Conservation (phyloP, 2,888 invertebrate species). For the Gymnoscelis rufifasciata region DNA sequence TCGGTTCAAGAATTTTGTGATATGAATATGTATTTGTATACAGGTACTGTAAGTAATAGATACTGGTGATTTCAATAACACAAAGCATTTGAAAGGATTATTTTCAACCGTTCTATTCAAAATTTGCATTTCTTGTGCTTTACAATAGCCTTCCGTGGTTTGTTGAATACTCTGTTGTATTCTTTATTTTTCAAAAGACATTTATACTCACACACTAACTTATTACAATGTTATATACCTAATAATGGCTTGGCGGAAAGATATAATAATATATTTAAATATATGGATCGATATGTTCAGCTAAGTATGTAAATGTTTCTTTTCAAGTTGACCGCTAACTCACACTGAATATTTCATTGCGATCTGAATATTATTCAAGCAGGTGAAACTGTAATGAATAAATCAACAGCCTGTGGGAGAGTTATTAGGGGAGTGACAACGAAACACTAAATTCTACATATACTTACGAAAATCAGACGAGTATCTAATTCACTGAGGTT, state of each 20-base stretch:
- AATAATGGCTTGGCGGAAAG: too few species aligned
- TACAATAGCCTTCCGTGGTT: constrained; percentile 31
- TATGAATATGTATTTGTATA: constrained; percentile 68
- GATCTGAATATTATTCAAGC: constrained; percentile 60
- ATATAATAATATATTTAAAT: constrained; percentile 41
- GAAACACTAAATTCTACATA: too few species aligned
- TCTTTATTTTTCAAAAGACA: too few species aligned
- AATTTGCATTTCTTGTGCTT: constrained; percentile 40
- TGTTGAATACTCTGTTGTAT: background rate
- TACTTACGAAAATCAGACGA: too few species aligned
- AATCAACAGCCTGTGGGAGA: constrained; percentile 4
- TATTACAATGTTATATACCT: too few species aligned
- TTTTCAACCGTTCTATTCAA: constrained; percentile 43
- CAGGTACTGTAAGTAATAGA: constrained; percentile 65
- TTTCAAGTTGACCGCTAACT: constrained; percentile 42
- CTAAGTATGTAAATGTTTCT: constrained; percentile 22
- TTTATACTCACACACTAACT: too few species aligned
- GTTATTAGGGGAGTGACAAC: background rate
- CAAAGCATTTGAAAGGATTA: constrained; percentile 56
- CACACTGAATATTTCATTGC: constrained; percentile 69
- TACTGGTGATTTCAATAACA: constrained; percentile 60
- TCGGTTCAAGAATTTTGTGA: constrained; percentile 65
- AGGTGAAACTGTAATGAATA: constrained; percentile 13
- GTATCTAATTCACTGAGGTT: too few species aligned
- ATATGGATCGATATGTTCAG: constrained; percentile 54